Conservation (phyloP, 2,888 invertebrate species). For the Adela reaumurella region DNA sequence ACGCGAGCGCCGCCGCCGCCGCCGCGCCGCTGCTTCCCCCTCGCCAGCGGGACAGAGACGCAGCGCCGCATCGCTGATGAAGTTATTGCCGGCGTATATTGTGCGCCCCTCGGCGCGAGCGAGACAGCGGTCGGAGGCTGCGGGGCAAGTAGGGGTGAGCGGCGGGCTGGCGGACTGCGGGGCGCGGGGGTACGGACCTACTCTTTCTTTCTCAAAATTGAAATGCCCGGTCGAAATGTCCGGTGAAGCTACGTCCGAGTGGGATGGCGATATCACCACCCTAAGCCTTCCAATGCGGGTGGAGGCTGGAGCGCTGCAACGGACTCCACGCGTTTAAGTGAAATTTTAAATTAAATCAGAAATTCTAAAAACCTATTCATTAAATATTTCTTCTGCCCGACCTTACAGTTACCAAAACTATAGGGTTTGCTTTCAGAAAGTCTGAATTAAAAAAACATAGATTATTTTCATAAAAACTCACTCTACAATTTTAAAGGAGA, state of each 20-base stretch:
- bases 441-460: too few relatives aligned
- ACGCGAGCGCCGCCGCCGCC: neutral
- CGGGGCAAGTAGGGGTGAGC: conserved; percentile 20
- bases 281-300: conserved; percentile 46
- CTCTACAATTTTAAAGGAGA: too few relatives aligned
- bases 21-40: neutral
- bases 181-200: conserved; percentile 33
- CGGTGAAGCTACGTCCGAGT: conserved; percentile 57
- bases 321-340: conserved; percentile 14
- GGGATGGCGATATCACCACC: conserved; percentile 53
- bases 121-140: conserved; percentile 21
- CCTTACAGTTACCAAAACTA: too few relatives aligned
- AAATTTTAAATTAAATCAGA: too few relatives aligned
- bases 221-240: conserved; percentile 60
- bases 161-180: conserved; percentile 21
- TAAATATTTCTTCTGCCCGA: too few relatives aligned
- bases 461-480: too few relatives aligned
- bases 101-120: conserved; percentile 51
- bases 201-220: conserved; percentile 59
- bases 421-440: too few relatives aligned
- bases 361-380: too few relatives aligned
- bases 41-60: conserved; percentile 33
- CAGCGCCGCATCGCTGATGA: conserved; percentile 45
- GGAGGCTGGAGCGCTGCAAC: conserved; percentile 46
- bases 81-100: conserved; percentile 59